A percentile compares a stretch with the other conserved stretches of the same genome.
Evolutionary conservation across 2,113 vertebrate species (phyloP).

Genomic region (Eulemur rufifrons): DNA sequence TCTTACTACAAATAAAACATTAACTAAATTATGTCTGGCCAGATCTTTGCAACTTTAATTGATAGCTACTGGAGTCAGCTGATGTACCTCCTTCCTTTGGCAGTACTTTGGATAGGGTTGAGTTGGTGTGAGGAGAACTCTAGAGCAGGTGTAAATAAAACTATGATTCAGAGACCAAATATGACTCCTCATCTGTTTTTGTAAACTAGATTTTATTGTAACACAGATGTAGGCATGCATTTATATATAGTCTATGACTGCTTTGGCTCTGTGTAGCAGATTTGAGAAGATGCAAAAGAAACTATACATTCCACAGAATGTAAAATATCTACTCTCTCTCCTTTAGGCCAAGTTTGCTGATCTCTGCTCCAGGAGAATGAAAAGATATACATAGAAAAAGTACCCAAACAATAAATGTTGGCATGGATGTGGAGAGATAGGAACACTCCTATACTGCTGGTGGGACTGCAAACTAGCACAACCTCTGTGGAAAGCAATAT

Average conservation of each 20-base stretch:
- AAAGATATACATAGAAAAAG: neutral
- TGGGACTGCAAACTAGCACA: too few species aligned
- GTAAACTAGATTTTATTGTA: neutral
- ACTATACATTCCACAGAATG: neutral
- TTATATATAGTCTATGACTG: neutral
- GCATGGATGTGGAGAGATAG: too few species aligned
- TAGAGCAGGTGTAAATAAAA: neutral
- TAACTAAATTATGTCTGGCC: neutral
- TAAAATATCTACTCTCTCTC: neutral
- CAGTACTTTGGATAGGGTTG: neutral
- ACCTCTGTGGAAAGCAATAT: too few species aligned
- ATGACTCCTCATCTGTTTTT: neutral
- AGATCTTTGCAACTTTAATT: neutral
- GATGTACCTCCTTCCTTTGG: neutral
- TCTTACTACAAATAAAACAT: neutral
- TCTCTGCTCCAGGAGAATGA: neutral
- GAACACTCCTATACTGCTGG: too few species aligned
- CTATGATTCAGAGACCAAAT: neutral
- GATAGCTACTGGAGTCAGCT: neutral
- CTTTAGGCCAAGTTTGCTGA: neutral
- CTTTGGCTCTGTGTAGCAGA: neutral
- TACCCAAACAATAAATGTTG: too few species aligned
- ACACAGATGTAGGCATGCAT: neutral
- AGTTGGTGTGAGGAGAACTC: rapidly evolving
- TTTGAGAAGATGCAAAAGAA: neutral